Conservation (phyloP, 2,797 vertebrate species). For the Lophius americanus region DNA sequence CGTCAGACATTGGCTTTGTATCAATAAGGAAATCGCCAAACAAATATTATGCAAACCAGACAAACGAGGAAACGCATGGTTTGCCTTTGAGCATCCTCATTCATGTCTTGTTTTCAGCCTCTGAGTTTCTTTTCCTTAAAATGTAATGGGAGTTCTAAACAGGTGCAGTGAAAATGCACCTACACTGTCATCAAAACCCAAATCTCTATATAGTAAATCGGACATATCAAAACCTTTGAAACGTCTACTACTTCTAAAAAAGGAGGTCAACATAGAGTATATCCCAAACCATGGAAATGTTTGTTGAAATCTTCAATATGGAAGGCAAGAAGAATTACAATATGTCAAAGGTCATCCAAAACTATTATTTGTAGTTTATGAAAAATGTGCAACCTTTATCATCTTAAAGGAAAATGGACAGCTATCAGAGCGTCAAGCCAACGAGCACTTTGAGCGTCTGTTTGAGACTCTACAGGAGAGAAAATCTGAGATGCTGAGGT, state of each 20-base stretch:
- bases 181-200: too few species aligned
- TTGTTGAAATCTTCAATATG: too few species aligned
- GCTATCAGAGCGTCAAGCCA: conserved; percentile 86
- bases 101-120: conserved; percentile 19
- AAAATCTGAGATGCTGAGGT: conserved; percentile 87
- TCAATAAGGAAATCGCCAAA: conserved; percentile 32
- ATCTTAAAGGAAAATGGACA: conserved; percentile 85
- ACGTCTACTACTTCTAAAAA: too few species aligned
- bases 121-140: conserved; percentile 6
- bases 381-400: not conserved
- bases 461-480: conserved; percentile 90
- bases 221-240: too few species aligned
- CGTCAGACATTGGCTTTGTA: conserved; percentile 21
- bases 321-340: too few species aligned
- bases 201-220: too few species aligned
- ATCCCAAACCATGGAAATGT: too few species aligned
- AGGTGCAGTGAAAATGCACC: not conserved
- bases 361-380: not conserved
- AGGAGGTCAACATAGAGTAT: too few species aligned
- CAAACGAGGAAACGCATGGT: conserved; percentile 44
- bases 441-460: conserved; percentile 90
- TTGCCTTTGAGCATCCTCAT: conserved; percentile 27
- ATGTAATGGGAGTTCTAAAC: too few species aligned
- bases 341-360: too few species aligned
- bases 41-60: conserved; percentile 51